Conservation (phyloP, 2,888 invertebrate genomes). For the Apotomis capreana region DNA sequence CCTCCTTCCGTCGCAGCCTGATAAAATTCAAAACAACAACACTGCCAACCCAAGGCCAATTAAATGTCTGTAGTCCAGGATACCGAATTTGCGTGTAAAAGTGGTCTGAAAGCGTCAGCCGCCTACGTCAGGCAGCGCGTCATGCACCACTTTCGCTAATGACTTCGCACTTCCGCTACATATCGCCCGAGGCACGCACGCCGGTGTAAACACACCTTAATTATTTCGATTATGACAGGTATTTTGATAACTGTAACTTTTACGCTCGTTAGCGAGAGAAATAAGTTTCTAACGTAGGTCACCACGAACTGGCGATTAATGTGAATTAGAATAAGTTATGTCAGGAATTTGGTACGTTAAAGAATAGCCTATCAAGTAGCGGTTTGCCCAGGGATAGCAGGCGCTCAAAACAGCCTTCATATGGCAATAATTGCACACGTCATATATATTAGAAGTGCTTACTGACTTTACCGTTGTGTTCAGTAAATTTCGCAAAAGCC, state of each 20-base stretch:
- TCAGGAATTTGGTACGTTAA: too few species aligned
- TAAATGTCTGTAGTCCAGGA: constrained; percentile 15
- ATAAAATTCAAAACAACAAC: not conserved
- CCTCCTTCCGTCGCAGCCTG: too few species aligned
- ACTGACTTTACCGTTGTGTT: too few species aligned
- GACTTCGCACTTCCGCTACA: constrained; percentile 50
- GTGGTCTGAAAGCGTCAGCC: constrained; percentile 30
- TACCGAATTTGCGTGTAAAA: constrained; percentile 18
- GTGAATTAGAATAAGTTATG: too few species aligned
- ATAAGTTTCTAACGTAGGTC: too few species aligned
- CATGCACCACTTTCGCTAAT: constrained; percentile 60
- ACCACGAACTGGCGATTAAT: too few species aligned
- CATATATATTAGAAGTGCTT: too few species aligned
- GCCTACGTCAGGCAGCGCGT: constrained; percentile 42
- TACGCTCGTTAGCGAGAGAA: not conserved
- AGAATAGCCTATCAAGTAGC: too few species aligned
- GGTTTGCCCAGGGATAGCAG: too few species aligned
- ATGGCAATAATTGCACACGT: too few species aligned
- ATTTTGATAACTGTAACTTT: not conserved
- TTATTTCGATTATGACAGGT: not conserved
- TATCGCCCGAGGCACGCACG: constrained; percentile 37
- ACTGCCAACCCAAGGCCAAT: constrained; percentile 12
- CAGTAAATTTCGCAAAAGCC: too few species aligned
- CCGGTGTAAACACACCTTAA: constrained; percentile 12
- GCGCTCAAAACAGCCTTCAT: too few species aligned